These are phyloP conservation scores for Poecilia latipinna DNA, from an alignment of 2,113 vertebrate genomes.

Conservation along the genomic window DNA sequence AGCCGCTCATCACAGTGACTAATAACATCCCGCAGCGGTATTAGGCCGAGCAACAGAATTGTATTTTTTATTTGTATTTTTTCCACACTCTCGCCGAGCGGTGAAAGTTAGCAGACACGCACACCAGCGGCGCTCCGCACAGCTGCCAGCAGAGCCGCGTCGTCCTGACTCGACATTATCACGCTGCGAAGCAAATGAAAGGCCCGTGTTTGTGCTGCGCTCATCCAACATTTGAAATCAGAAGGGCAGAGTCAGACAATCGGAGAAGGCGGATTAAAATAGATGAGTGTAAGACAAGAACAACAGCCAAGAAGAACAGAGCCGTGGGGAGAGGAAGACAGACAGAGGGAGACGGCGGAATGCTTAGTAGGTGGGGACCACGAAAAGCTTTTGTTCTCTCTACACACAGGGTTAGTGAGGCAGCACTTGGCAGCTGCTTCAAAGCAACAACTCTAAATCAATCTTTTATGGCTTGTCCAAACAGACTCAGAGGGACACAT, in stretches of 20 bases:
- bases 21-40: constrained; percentile 33
- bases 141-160: constrained; percentile 30
- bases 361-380: constrained; percentile 61
- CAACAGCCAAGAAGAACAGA: constrained; percentile 46
- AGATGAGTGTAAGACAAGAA: constrained; percentile 57
- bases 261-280: constrained; percentile 54
- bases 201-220: constrained; percentile 34
- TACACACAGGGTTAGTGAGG: constrained; percentile 59
- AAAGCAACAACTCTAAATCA: constrained; percentile 75
- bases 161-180: constrained; percentile 39
- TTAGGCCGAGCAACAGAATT: constrained; percentile 28
- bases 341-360: constrained; percentile 40
- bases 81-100: constrained; percentile 29
- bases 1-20: constrained; percentile 22
- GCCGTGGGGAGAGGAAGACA: constrained; percentile 36
- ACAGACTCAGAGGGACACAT: constrained; percentile 37
- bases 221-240: constrained; percentile 49
- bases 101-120: constrained; percentile 21
- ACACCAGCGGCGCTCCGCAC: constrained; percentile 16
- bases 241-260: constrained; percentile 40
- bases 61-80: constrained; percentile 42
- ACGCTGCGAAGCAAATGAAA: constrained; percentile 39
- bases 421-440: constrained; percentile 70
- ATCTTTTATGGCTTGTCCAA: constrained; percentile 73
- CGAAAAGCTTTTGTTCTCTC: constrained; percentile 65